Evolutionary conservation across 1,140 invertebrate genomes (phyloP), one percentile per base, ranked within the genome.

Genomic region (Drosophila ironensis): DNA sequence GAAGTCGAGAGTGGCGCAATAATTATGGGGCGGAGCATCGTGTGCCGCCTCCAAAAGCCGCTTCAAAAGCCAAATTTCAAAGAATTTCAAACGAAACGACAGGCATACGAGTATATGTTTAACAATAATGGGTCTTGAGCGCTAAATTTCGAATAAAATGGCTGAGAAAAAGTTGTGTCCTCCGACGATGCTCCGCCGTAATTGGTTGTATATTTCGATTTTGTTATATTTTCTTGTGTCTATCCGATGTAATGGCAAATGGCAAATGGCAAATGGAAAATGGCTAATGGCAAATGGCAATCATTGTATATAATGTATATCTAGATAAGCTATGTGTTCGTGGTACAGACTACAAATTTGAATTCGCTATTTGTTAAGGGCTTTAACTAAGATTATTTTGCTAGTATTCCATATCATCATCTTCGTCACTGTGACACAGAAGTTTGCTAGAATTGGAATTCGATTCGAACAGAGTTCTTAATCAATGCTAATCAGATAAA

Each of bases 371-470:
- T 68, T 67, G 40, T 38, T 59, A 64, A 28, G 37, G 56, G 59
- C 42, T 17, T 63, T 78, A 73, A 69, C 74, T 78, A 80, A 75
- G 75, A 63, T 74, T 76, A 59, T 77, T 78, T 70, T 80, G 77
- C 77, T 90, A 90, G 86, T 89, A 90, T 76, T 90, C 89, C 89
- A 90, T 80, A 35, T 90, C 89, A 87, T 90, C 89, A 75, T 90
- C 89, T 64, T 90, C 89, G 70, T 90, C 89, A 74, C 88, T 90
- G 72, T 89, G 87, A 88, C 89, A 90, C 77, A 90, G 86, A 77
- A 90, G 88, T 89, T 90, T 90, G 74, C 89, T 90, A 90, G 67
- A 87, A 82, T 72, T 66, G 70, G 50, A 70, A 66, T 45, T 20
- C 30, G 66, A 54, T 81, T 72, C 60, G 70, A 74, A 80, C 48